Conservation (phyloP, 2,113 vertebrate species). For the Callocephalon fimbriatum region DNA sequence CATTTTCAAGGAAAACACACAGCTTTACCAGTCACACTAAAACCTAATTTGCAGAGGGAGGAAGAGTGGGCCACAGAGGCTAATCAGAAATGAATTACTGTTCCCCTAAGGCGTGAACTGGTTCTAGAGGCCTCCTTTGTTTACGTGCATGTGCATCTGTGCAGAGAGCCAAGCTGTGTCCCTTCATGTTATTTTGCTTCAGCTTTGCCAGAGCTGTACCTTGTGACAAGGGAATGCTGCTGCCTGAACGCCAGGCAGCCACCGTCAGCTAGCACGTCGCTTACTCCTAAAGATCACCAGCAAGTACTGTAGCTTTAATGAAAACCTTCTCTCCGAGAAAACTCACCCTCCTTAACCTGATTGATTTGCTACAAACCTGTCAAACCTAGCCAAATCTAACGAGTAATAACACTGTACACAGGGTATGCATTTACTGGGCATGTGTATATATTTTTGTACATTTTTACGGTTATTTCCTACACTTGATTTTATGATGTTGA, state of each 20-base stretch:
- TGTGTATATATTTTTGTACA: slow-evolving; percentile 74
- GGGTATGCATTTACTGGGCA: slow-evolving; percentile 65
- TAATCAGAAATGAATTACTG: not conserved
- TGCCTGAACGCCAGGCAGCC: not conserved
- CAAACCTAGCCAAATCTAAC: not conserved
- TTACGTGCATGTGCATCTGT: not conserved
- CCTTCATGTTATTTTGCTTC: not conserved
- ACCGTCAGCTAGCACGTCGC: not conserved
- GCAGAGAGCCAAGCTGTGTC: not conserved
- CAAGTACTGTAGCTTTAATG: slow-evolving; percentile 38
- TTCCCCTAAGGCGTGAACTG: not conserved
- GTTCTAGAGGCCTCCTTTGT: slow-evolving; percentile 27
- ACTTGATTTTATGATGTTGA: slow-evolving; percentile 25
- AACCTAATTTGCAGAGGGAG: not conserved
- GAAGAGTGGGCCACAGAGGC: not conserved
- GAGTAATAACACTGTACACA: slow-evolving; percentile 45
- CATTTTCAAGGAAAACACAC: not conserved
- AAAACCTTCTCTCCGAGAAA: not conserved
- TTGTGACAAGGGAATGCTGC: slow-evolving; percentile 30
- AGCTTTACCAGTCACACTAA: not conserved
- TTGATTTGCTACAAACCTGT: not conserved
- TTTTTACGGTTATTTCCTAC: slow-evolving; percentile 72
- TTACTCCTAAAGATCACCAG: slow-evolving; percentile 9
- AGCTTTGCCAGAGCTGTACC: slow-evolving; percentile 28
- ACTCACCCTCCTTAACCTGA: not conserved